These are phyloP conservation scores for Coenonympha glycerion DNA, from an alignment of 2,888 invertebrate genomes.

Conservation along the genomic window DNA sequence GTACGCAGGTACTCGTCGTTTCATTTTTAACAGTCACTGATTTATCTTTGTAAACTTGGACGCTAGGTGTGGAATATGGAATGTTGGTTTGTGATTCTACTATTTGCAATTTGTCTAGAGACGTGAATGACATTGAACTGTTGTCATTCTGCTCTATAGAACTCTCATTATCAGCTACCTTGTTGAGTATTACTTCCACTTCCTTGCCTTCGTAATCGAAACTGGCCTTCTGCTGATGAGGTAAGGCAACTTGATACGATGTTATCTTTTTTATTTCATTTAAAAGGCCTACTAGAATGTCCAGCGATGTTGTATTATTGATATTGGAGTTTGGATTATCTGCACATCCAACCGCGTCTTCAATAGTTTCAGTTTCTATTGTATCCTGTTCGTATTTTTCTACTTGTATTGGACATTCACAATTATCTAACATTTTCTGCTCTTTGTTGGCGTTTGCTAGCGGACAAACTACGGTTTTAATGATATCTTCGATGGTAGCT, in stretches of 20 bases:
- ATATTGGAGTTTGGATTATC: slow-evolving; percentile 29
- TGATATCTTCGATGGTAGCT: not conserved
- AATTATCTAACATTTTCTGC: not conserved
- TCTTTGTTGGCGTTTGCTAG: not conserved
- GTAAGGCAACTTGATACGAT: slow-evolving; percentile 44
- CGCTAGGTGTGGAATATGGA: slow-evolving; percentile 34
- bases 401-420: not conserved
- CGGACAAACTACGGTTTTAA: not conserved
- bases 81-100: slow-evolving; percentile 45
- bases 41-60: slow-evolving; percentile 22
- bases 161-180: slow-evolving; percentile 32
- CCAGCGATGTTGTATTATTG: slow-evolving; percentile 54
- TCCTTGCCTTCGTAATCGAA: slow-evolving; percentile 28
- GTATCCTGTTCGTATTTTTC: not conserved
- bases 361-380: not conserved
- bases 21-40: slow-evolving; percentile 1
- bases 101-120: slow-evolving; percentile 42
- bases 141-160: slow-evolving; percentile 31
- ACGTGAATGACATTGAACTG: slow-evolving; percentile 41
- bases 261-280: slow-evolving; percentile 67
- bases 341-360: not conserved
- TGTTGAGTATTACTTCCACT: slow-evolving; percentile 39
- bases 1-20: slow-evolving; percentile 5
- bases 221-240: slow-evolving; percentile 25
- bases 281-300: slow-evolving; percentile 56